Conservation (phyloP, 2,797 vertebrate genomes). For the Pangasius krempfi region DNA sequence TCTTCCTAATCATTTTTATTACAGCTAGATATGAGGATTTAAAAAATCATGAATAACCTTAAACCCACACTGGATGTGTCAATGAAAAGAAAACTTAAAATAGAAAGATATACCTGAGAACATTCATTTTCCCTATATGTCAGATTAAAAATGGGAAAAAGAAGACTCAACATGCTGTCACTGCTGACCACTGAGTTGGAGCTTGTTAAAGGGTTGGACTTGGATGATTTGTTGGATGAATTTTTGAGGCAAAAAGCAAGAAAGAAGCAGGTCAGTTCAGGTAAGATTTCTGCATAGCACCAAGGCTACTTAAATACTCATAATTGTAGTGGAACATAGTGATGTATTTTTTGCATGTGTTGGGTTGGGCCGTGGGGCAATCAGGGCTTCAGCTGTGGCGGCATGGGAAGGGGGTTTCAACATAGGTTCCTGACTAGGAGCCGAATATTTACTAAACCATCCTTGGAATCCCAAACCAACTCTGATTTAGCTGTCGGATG, state of each 20-base stretch:
- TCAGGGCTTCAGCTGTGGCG: neutral
- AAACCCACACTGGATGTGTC: neutral
- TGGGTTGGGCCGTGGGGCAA: neutral
- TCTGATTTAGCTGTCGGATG: neutral
- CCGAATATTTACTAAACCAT: neutral
- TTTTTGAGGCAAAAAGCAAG: neutral
- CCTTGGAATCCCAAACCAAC: neutral
- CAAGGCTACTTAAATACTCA: neutral
- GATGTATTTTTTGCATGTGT: neutral
- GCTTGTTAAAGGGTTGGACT: neutral
- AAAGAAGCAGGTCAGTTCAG: neutral
- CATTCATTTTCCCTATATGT: neutral
- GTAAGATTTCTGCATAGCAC: neutral
- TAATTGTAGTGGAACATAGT: neutral
- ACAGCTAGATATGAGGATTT: too few species aligned
- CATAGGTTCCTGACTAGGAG: neutral
- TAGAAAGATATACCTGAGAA: too few species aligned
- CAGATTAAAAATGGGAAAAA: neutral
- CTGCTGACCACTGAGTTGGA: neutral
- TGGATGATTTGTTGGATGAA: neutral
- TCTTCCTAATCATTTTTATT: too few species aligned
- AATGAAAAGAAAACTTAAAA: too few species aligned
- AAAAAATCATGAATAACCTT: neutral
- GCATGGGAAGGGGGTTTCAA: neutral
- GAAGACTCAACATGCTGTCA: neutral